Percentiles rank a stretch among this genome's conserved stretches.
Conservation (phyloP, 2,797 vertebrate genomes). For the Falco naumanni region DNA sequence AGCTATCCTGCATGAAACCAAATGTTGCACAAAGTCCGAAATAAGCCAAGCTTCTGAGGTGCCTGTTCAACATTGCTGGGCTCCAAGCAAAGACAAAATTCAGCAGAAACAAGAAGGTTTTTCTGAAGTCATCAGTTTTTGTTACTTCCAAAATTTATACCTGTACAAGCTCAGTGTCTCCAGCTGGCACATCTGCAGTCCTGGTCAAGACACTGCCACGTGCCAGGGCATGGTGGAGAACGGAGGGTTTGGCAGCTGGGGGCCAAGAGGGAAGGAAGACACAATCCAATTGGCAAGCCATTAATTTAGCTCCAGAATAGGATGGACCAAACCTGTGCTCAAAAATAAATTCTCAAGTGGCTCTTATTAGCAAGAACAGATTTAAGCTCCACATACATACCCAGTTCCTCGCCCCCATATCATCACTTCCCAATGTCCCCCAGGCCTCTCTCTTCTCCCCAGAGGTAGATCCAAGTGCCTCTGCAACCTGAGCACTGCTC, state of each 20-base stretch:
- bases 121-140: not conserved
- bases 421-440: not conserved
- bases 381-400: not conserved
- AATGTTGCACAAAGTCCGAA: not conserved
- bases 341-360: not conserved
- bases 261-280: not conserved
- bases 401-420: not conserved
- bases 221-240: rapidly evolving
- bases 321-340: not conserved
- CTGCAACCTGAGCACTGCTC: not conserved
- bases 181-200: not conserved
- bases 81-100: not conserved
- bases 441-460: not conserved
- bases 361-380: not conserved
- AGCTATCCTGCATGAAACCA: not conserved
- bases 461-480: not conserved
- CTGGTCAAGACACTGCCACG: not conserved
- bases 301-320: not conserved
- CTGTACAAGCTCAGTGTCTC: not conserved
- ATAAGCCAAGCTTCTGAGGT: rapidly evolving
- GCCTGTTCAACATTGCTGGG: rapidly evolving
- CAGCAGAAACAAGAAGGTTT: not conserved
- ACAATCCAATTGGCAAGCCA: not conserved
- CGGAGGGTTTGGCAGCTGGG: not conserved
- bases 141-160: not conserved